These are phyloP conservation scores for Smithornis capensis DNA, from an alignment of 2,113 vertebrate genomes.

Conservation along the genomic window DNA sequence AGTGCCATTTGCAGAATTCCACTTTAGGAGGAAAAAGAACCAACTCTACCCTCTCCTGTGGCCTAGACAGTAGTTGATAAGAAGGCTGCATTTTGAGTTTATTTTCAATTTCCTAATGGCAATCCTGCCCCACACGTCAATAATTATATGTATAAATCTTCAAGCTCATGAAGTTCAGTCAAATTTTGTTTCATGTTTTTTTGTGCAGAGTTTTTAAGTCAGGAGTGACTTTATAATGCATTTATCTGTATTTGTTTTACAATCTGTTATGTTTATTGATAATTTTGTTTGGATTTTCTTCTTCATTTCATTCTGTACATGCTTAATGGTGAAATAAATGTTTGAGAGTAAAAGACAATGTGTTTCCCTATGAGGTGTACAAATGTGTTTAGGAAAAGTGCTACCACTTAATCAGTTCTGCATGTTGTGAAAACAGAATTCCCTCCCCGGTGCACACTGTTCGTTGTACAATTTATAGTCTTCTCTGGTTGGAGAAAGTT, in stretches of 20 bases:
- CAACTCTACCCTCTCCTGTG: neutral
- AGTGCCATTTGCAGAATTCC: neutral
- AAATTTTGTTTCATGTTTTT: conserved; percentile 6
- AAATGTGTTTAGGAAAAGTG: neutral
- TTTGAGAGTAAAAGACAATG: neutral
- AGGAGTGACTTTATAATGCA: neutral
- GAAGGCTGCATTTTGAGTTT: neutral
- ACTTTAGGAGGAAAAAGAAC: neutral
- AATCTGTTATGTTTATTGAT: neutral
- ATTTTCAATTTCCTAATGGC: neutral
- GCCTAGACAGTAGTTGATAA: neutral
- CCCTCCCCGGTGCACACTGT: neutral
- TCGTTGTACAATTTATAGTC: neutral
- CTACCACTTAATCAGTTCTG: neutral
- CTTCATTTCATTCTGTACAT: neutral
- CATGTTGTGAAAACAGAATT: neutral
- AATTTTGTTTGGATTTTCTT: neutral
- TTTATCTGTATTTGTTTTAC: neutral
- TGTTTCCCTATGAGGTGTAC: neutral
- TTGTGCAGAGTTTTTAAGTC: neutral
- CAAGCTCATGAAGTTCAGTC: neutral
- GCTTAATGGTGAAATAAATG: conserved; percentile 15
- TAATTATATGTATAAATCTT: neutral
- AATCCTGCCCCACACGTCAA: neutral
- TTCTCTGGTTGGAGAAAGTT: neutral